A percentile compares a stretch with the other conserved stretches of the same genome.
Conservation (phyloP, 92 coral and sea anemone genomes). For the Galaxea fascicularis region DNA sequence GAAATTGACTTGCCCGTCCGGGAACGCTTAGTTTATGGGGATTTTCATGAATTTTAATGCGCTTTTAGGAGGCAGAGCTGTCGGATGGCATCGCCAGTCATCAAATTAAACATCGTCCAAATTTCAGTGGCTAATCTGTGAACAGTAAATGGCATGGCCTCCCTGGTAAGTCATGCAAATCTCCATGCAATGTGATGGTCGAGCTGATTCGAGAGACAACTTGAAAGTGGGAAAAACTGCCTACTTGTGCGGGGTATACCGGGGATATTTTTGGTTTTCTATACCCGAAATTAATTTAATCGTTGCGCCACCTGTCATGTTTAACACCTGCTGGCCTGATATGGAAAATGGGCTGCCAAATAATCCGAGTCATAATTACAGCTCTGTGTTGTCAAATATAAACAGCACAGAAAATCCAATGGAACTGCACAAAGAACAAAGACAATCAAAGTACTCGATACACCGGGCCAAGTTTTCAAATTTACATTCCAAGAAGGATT, state of each 20-base stretch:
- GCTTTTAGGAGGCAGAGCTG: slow-evolving; percentile 53
- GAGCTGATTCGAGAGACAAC: not conserved
- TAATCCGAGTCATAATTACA: slow-evolving; percentile 31
- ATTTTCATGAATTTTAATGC: slow-evolving; percentile 90
- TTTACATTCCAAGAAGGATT: slow-evolving; percentile 16
- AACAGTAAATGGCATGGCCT: not conserved
- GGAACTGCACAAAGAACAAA: slow-evolving; percentile 27
- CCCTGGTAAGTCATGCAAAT: not conserved
- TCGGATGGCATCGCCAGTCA: slow-evolving; percentile 11
- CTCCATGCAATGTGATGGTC: not conserved
- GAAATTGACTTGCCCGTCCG: slow-evolving; percentile 53
- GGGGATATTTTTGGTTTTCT: slow-evolving; percentile 5
- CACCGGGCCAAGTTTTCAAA: slow-evolving; percentile 18
- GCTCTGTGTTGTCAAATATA: slow-evolving; percentile 26
- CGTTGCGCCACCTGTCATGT: slow-evolving; percentile 32
- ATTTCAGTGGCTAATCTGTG: not conserved
- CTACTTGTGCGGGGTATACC: not conserved
- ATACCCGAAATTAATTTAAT: slow-evolving; percentile 20
- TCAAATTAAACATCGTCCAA: slow-evolving; percentile 12
- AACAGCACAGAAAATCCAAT: slow-evolving; percentile 27
- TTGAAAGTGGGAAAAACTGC: not conserved
- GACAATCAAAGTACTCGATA: slow-evolving; percentile 25
- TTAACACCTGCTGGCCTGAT: slow-evolving; percentile 42
- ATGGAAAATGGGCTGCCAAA: slow-evolving; percentile 30
- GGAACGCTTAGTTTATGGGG: slow-evolving; percentile 64